phyloP scores from a whole-genome alignment of 1,140 invertebrate genomes.

The Drosophila suzukii region DNA sequence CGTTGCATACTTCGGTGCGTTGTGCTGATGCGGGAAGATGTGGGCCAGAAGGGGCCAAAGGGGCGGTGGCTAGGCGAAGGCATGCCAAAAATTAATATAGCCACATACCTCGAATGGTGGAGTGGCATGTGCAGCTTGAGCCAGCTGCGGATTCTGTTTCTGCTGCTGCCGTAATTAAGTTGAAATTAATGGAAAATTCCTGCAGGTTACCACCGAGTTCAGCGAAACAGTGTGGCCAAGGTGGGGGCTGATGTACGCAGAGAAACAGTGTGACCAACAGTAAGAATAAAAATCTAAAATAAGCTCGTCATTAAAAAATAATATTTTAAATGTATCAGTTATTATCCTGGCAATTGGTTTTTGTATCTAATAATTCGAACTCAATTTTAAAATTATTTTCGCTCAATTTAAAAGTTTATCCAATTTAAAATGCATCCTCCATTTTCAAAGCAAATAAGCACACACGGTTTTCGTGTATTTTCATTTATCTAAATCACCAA shows the following conservation, averaged over 20 bases:
- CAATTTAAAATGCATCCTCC: background rate
- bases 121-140: conserved; percentile 51
- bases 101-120: conserved; percentile 46
- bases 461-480: background rate
- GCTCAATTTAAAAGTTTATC: background rate
- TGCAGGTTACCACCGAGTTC: conserved; percentile 18
- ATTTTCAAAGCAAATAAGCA: background rate
- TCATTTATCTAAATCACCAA: conserved; percentile 28
- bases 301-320: background rate
- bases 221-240: conserved; percentile 21
- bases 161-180: conserved; percentile 60
- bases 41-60: background rate
- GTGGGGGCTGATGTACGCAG: background rate
- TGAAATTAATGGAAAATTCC: conserved; percentile 58
- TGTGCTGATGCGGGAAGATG: conserved; percentile 1
- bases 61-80: conserved; percentile 14
- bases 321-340: background rate
- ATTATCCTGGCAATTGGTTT: background rate
- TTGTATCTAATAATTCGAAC: no score
- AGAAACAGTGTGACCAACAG: background rate
- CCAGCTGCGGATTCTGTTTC: conserved; percentile 30
- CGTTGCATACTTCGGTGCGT: conserved; percentile 67
- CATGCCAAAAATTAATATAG: conserved; percentile 73
- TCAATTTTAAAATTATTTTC: background rate
- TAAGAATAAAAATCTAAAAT: no score